Percentiles rank a stretch among this genome's conserved stretches.
phyloP scores from a whole-genome alignment of 2,797 vertebrate species.

The Chloroceryle amazona region DNA sequence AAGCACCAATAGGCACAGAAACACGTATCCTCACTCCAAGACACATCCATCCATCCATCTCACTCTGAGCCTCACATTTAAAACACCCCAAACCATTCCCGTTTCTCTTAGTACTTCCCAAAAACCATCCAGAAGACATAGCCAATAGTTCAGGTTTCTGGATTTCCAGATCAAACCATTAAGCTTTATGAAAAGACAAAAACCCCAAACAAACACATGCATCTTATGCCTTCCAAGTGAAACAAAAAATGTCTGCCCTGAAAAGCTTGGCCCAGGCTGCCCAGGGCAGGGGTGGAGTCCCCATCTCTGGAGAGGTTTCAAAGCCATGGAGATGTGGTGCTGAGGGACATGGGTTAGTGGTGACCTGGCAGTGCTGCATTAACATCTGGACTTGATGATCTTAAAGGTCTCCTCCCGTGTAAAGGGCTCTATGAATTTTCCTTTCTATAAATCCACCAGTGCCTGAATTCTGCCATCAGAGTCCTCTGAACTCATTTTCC shows the following conservation, averaged over 20 bases:
- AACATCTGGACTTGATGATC: no score
- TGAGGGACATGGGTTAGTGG: no score
- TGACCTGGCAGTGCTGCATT: no score
- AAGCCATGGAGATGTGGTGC: no score
- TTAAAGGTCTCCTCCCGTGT: no score
- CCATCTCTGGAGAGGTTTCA: no score
- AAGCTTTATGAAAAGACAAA: neutral
- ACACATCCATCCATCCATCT: no score
- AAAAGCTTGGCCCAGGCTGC: no score
- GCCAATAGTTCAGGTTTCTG: neutral
- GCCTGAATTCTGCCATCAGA: neutral
- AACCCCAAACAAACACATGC: neutral
- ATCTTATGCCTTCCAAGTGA: neutral
- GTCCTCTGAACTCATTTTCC: neutral
- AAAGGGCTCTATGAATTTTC: neutral
- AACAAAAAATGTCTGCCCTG: no score
- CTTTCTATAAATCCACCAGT: neutral
- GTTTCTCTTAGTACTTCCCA: neutral
- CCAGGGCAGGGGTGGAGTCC: no score
- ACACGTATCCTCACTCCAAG: accelerated
- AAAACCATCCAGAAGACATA: neutral
- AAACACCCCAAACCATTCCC: neutral
- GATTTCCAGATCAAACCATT: neutral
- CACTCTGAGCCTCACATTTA: neutral
- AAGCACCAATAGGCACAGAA: neutral